Evolutionary conservation across 2,797 vertebrate genomes (phyloP), one percentile per base, ranked within the genome.

Genomic region (Channallabes apus): DNA sequence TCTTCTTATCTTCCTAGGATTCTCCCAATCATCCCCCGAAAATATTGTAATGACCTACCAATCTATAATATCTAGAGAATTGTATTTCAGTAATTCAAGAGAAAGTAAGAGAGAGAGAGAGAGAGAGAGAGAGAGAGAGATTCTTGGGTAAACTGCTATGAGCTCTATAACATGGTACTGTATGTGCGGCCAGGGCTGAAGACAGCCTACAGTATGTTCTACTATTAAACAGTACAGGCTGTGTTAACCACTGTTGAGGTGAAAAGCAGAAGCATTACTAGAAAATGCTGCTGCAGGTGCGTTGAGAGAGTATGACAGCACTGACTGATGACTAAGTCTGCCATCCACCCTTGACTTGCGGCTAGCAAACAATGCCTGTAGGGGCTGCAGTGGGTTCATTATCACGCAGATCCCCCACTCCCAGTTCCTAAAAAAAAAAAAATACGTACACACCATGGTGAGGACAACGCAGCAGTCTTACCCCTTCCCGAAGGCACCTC

Each of bases 401-500:
- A 96, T 86, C 88, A 86, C 86, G 85, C 85, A 76, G 78, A 82
- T 84, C 67, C 89, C 87, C 87, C 87, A 86, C 35, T 65, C 89
- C 67, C 80, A 72, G 83, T 54, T 61, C 81, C 82, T n/a, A 27
- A 81, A 73, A 73, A 80, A 77, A 84, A 82, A 85, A 54, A 80
- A 46, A 81, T 0, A 61, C 90, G 93, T 91, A 93, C 91, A 92
- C 90, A 90, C 91, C 91, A 87, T 35, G 85, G 38, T 38, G 88
- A 92, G 94, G 92, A 94, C 93, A 93, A 92, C 88, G 90, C 94
- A 96, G 94, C 91, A 95, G 93, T 86, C 96, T 98, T 96, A 99
- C 98, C 97, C 97, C 97, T 97, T 99, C 98, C 95, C 97, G 96
- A 94, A 99, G 97, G 95, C 98, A 99, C 94, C 97, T 98, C 97